Evolutionary conservation across 1,140 invertebrate species (phyloP), one percentile per base, ranked within the genome.

Genomic region (Pinna nobilis): DNA sequence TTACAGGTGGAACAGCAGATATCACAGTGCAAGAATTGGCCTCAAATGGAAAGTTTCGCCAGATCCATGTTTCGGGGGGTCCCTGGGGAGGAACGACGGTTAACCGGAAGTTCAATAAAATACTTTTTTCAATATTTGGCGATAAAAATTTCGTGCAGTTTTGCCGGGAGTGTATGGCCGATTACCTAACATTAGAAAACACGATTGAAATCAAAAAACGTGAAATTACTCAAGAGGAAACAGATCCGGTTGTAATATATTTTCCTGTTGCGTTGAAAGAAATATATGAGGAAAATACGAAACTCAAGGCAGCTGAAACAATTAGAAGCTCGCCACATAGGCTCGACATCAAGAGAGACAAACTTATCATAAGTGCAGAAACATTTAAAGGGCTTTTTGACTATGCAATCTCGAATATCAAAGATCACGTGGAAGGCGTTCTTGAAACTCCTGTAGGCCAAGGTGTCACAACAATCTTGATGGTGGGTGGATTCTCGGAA

Each of bases 1-100:
- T 9, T 51, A 3, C 18, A 74, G 72, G 72, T n/a, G 72, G 72
- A 25, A 74, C 59, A 1, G 65, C 47, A n/a, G 72, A 74, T 23
- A 68, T 74, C 11, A 63, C 50, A 3, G 72, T 57, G 3, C 72
- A 74, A 20, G 39, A 63, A 30, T 49, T 61, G 0, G 55, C 39
- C 4, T 47, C 28, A 37, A 37, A 74, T 7, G 72, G 65, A 4
- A 44, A 35, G 0, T 37, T 74, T 25, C 44, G 44, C 55, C 33
- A 74, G 32, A n/a, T 74, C 11, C 57, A 37, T 20, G 47, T 67
- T 9, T 41, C 50, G 5, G 70, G 76, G 0, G 67, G 61, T n/a
- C 20, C 25, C 23, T 77, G 67, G 68, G 76, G 76, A 6, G 76
- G 70, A 20, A 60, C 35, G 9, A 25, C 35, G 18, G 76, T 77